Evolutionary conservation across 2,888 invertebrate species (phyloP), one percentile per base, ranked within the genome.

Genomic region (Alloplasta piceator): DNA sequence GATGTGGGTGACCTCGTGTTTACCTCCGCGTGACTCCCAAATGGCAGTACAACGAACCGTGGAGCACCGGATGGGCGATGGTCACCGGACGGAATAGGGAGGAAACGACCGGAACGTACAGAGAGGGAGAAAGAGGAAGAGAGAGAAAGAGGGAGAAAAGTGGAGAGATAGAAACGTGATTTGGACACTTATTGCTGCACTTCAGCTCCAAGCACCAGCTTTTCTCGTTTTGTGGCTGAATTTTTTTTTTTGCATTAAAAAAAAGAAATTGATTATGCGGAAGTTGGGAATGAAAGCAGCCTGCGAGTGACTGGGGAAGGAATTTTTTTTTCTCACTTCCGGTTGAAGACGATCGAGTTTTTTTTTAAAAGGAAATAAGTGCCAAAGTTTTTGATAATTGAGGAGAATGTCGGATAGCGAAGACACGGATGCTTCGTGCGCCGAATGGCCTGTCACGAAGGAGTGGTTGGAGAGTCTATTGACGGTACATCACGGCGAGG

Each of bases 401-500:
- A 14, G 12, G 82, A 82, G 64, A 78, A 94, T 94, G 94, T 93
- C 94, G 48, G 94, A 94, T 85, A 93, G 93, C 89, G 94, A 93
- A 85, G 91, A 92, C 72, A 93, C 93, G 63, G 93, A 93, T 70
- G 92, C 92, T 75, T 93, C 92, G 82, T 91, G 90, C 85, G 84
- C 83, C 77, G 93, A 93, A 81, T 94, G 94, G 93, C 94, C 93
- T 66, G 77, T 83, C 12, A 94, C 93, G 67, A 93, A 93, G 88
- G 94, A 94, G 88, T 94, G 94, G 94, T 92, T 94, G 64, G 93
- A 93, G 86, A 92, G 92, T 68, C 92, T 94, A 61, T 91, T 94
- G 55, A 90, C 90, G 80, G 92, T 93, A 71, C 93, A 94, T 89
- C 94, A 94, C 89, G 89, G 86, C 60, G 82, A 82, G 50, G 83